Percentiles rank a stretch among this genome's conserved stretches.
Evolutionary conservation across 2,113 vertebrate genomes (phyloP).

Genomic region (Cololabis saira): DNA sequence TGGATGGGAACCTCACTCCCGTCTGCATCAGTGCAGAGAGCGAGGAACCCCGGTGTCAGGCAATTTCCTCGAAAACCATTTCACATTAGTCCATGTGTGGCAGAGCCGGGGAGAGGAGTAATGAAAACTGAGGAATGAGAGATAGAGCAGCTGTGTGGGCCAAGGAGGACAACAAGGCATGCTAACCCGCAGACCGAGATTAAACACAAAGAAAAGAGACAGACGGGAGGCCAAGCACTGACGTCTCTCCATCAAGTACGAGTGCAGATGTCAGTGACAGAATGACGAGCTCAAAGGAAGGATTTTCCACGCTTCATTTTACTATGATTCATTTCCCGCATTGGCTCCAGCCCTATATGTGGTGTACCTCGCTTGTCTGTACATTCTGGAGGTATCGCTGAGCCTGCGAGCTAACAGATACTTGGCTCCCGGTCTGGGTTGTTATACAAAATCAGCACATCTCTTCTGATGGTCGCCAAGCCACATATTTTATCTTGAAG

Average conservation of each 20-base stretch:
- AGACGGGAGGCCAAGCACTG: not conserved
- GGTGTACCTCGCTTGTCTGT: constrained; percentile 45
- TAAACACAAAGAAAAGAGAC: constrained; percentile 26
- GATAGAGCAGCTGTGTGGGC: constrained; percentile 28
- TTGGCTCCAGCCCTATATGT: constrained; percentile 10
- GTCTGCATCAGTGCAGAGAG: constrained; percentile 52
- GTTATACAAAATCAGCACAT: constrained; percentile 36
- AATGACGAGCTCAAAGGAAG: not conserved
- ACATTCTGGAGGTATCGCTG: constrained; percentile 46
- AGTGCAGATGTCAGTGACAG: constrained; percentile 17
- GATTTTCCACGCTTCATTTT: constrained; percentile 36
- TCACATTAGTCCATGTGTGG: not conserved
- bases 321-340: constrained; percentile 27
- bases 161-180: constrained; percentile 22
- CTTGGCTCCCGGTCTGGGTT: constrained; percentile 22
- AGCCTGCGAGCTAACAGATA: constrained; percentile 24
- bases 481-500: constrained; percentile 42
- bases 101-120: constrained; percentile 11
- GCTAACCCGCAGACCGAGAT: constrained; percentile 21
- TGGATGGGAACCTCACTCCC: constrained; percentile 33
- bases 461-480: constrained; percentile 28
- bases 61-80: constrained; percentile 10
- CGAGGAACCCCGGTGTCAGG: constrained; percentile 41
- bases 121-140: constrained; percentile 26
- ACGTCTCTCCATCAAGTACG: not conserved